Conservation (phyloP, 23 tunicate species). For the Trididemnum nubilum region DNA sequence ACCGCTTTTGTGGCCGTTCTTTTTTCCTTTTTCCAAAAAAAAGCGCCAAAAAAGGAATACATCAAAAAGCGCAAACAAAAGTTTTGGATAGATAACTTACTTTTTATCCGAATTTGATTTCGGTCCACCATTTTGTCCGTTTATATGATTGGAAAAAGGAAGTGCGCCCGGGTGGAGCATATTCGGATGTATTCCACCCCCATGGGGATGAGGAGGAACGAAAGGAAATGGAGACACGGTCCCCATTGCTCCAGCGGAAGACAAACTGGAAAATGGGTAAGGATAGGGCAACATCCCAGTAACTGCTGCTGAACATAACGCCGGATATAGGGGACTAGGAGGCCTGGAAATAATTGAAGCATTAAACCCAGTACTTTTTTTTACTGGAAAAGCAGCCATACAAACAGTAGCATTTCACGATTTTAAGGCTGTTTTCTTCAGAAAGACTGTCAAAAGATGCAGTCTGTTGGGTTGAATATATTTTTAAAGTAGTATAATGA, state of each 20-base stretch:
- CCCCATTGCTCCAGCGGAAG: constrained; percentile 60
- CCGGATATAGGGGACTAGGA: constrained; percentile 49
- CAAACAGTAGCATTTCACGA: background rate
- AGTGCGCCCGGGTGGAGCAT: constrained; percentile 61
- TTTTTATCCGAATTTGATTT: constrained; percentile 52
- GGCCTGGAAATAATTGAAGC: constrained; percentile 29
- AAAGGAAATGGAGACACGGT: constrained; percentile 71
- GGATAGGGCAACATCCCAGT: constrained; percentile 74
- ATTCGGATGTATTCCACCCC: constrained; percentile 74
- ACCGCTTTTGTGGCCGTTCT: too few relatives aligned
- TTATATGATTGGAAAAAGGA: constrained; percentile 32
- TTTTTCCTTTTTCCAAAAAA: too few relatives aligned
- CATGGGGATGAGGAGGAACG: constrained; percentile 62
- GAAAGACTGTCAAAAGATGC: background rate
- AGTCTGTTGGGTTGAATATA: too few relatives aligned
- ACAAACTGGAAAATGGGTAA: constrained; percentile 58
- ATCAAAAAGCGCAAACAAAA: too few relatives aligned
- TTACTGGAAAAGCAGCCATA: background rate
- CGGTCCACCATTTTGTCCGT: constrained; percentile 44
- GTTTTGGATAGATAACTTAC: constrained; percentile 19
- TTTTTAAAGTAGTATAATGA: too few relatives aligned
- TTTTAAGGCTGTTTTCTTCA: background rate
- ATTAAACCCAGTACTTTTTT: too few relatives aligned
- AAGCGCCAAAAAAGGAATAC: too few relatives aligned
- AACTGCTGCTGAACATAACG: constrained; percentile 66